Evolutionary conservation across 92 coral and sea anemone species (phyloP).

Genomic region (Palythoa grandis): DNA sequence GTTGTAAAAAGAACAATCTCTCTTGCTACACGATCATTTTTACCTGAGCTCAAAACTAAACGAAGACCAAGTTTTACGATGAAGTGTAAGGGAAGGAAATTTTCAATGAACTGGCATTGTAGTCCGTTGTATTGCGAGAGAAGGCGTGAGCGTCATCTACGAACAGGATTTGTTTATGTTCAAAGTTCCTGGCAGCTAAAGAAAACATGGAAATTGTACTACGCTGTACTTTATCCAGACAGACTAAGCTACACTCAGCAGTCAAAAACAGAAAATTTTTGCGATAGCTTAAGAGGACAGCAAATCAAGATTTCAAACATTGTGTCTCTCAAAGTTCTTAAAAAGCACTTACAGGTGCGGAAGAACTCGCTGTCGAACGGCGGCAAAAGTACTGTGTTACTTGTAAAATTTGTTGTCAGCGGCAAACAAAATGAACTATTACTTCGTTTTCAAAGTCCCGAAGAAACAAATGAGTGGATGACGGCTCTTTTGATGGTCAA

Average conservation of each 20-base stretch:
- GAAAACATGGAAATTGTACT: slow-evolving; percentile 13
- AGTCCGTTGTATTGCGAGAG: neutral
- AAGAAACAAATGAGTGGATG: slow-evolving; percentile 44
- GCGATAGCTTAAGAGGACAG: neutral
- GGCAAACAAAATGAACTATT: slow-evolving; percentile 36
- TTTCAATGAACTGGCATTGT: slow-evolving; percentile 7
- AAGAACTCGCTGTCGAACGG: neutral
- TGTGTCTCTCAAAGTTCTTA: neutral
- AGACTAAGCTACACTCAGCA: slow-evolving; percentile 27
- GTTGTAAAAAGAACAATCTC: neutral
- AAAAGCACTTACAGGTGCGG: neutral
- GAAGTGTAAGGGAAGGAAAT: slow-evolving; percentile 4
- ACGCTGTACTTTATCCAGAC: slow-evolving; percentile 11
- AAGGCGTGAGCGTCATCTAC: slow-evolving; percentile 7
- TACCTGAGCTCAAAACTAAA: slow-evolving; percentile 22
- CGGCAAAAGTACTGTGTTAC: too few species aligned
- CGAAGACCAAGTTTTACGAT: slow-evolving; percentile 6
- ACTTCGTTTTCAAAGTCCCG: slow-evolving; percentile 22
- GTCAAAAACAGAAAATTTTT: neutral
- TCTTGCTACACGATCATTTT: slow-evolving; percentile 8
- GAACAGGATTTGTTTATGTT: slow-evolving; percentile 11
- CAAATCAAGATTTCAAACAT: neutral
- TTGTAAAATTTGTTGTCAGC: neutral
- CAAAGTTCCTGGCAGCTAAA: slow-evolving; percentile 15
- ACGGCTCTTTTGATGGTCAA: slow-evolving; percentile 30